These are phyloP conservation scores for Perccottus glenii DNA, from an alignment of 2,113 vertebrate species.

Conservation along the genomic window DNA sequence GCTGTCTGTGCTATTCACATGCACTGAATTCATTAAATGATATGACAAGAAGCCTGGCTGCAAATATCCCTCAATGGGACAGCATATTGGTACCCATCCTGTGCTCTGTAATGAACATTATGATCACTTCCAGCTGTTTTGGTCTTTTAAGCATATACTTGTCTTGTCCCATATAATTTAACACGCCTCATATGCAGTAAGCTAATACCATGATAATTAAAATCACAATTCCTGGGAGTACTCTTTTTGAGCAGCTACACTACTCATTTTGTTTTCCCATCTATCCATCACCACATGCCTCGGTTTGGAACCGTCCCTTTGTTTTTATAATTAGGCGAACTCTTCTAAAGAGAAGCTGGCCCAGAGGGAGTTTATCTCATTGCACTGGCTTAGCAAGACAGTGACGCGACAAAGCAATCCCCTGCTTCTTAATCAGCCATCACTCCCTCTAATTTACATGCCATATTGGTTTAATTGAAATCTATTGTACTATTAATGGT, in stretches of 20 bases:
- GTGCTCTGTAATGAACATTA: constrained; percentile 26
- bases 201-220: constrained; percentile 10
- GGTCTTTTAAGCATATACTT: background rate
- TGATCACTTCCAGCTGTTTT: constrained; percentile 13
- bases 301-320: constrained; percentile 23
- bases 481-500: background rate
- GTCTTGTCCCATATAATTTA: background rate
- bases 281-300: constrained; percentile 7
- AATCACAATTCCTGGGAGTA: background rate
- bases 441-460: background rate
- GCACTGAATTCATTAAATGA: constrained; percentile 68
- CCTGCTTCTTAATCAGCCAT: background rate
- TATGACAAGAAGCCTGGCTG: constrained; percentile 40
- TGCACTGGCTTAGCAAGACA: background rate
- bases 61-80: constrained; percentile 39
- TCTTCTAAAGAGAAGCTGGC: constrained; percentile 16
- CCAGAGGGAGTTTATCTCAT: constrained; percentile 15
- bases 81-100: constrained; percentile 17
- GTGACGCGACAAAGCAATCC: constrained; percentile 6
- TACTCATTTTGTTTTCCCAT: background rate
- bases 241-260: background rate
- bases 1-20: constrained; percentile 61
- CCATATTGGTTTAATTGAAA: background rate
- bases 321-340: constrained; percentile 34
- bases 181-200: background rate